phyloP scores from a whole-genome alignment of 2,888 invertebrate species.

The Flabesymbios commensalis region DNA sequence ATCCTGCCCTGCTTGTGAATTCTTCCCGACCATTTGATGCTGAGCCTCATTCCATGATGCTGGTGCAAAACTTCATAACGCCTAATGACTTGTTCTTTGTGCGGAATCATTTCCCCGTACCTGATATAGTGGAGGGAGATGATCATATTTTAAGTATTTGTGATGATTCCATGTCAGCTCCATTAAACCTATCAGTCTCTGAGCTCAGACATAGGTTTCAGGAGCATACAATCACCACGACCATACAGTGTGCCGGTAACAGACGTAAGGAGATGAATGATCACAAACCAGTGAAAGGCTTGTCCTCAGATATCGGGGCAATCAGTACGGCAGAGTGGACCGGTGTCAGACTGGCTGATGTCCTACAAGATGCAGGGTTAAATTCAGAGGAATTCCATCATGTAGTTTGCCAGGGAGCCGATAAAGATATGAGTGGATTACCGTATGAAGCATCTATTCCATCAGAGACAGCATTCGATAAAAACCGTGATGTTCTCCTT shows the following conservation, averaged over 20 bases:
- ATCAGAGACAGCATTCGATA: slow-evolving; percentile 65
- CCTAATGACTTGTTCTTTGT: slow-evolving; percentile 94
- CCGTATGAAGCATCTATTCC: slow-evolving; percentile 93
- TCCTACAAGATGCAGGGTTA: slow-evolving; percentile 59
- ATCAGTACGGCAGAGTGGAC: slow-evolving; percentile 79
- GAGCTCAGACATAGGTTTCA: slow-evolving; percentile 74
- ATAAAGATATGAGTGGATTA: slow-evolving; percentile 80
- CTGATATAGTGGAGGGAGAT: slow-evolving; percentile 5
- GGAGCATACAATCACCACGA: slow-evolving; percentile 74
- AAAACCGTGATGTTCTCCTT: slow-evolving; percentile 76
- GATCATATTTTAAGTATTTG: slow-evolving; percentile 70
- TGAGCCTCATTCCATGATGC: slow-evolving; percentile 78
- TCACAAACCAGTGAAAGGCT: slow-evolving; percentile 80
- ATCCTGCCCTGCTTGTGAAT: slow-evolving; percentile 76
- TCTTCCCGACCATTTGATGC: slow-evolving; percentile 92
- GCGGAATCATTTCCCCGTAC: slow-evolving; percentile 93
- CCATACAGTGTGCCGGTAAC: slow-evolving; percentile 97
- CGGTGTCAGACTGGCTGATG: slow-evolving; percentile 57
- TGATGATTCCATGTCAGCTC: slow-evolving; percentile 63
- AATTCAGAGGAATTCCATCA: slow-evolving; percentile 57
- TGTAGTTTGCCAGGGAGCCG: slow-evolving; percentile 67
- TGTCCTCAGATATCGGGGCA: slow-evolving; percentile 89
- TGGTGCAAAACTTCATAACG: slow-evolving; percentile 81
- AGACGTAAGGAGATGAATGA: slow-evolving; percentile 88
- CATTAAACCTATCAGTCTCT: slow-evolving; percentile 66